A percentile compares a stretch with the other conserved stretches of the same genome.
These are phyloP conservation scores for Drosophila histrio DNA, from an alignment of 2,888 invertebrate species.

Conservation along the genomic window DNA sequence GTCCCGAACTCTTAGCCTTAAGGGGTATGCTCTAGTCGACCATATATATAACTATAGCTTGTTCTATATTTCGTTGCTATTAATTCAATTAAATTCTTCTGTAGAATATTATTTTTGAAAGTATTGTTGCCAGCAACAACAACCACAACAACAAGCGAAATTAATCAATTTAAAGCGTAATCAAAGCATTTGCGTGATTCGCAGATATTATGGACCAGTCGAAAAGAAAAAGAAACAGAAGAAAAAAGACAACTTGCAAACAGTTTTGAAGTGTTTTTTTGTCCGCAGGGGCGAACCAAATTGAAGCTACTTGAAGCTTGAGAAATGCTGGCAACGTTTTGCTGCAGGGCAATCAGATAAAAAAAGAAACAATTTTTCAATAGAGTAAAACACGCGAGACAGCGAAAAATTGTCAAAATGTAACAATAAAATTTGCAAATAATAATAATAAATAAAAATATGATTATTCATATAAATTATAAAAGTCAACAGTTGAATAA, in stretches of 20 bases:
- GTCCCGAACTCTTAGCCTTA: neutral
- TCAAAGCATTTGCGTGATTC: slow-evolving; percentile 66
- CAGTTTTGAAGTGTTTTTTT: slow-evolving; percentile 62
- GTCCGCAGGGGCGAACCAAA: slow-evolving; percentile 39
- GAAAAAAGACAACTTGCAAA: slow-evolving; percentile 39
- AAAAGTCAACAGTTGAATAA: neutral
- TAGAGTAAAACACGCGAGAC: neutral
- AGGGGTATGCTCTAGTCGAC: slow-evolving; percentile 15
- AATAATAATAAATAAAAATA: neutral
- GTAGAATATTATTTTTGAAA: slow-evolving; percentile 31
- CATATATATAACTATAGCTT: neutral
- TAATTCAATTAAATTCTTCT: slow-evolving; percentile 67
- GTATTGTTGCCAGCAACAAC: too few species aligned
- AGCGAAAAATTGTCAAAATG: slow-evolving; percentile 16
- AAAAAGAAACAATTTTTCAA: slow-evolving; percentile 1
- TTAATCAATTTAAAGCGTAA: slow-evolving; percentile 75
- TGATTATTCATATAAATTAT: slow-evolving; percentile 11
- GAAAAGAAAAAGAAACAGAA: slow-evolving; percentile 1
- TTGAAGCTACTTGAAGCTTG: slow-evolving; percentile 51
- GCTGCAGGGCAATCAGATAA: slow-evolving; percentile 35
- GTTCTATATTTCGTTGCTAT: slow-evolving; percentile 32
- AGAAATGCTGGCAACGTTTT: slow-evolving; percentile 38
- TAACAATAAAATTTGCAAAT: neutral
- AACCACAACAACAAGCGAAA: slow-evolving; percentile 24
- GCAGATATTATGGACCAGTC: slow-evolving; percentile 29